A percentile compares a stretch with the other conserved stretches of the same genome.
phyloP scores from a whole-genome alignment of 1,140 invertebrate genomes.

The Drosophila chauvacae region DNA sequence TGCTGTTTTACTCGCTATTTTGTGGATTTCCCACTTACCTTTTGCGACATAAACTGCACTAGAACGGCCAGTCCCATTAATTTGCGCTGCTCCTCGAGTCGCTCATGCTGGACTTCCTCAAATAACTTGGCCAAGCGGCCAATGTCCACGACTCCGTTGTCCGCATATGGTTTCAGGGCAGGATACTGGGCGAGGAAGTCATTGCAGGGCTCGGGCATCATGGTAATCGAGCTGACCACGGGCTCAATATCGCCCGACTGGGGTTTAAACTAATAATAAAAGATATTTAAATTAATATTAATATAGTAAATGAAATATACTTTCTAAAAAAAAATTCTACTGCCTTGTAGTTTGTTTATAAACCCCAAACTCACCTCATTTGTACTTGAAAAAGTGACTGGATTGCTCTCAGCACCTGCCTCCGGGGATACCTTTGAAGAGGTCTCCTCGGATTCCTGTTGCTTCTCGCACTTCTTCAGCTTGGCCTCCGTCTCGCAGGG shows the following conservation, averaged over 20 bases:
- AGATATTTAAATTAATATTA: background rate
- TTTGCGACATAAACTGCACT: slow-evolving; percentile 63
- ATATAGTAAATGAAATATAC: too few relatives aligned
- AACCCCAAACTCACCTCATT: slow-evolving; percentile 33
- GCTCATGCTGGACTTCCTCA: slow-evolving; percentile 30
- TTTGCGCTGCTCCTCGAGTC: slow-evolving; percentile 45
- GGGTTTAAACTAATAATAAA: background rate
- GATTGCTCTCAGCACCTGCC: background rate
- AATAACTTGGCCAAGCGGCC: slow-evolving; percentile 48
- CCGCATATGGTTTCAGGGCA: slow-evolving; percentile 48
- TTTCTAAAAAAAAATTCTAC: background rate
- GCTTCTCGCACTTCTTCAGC: slow-evolving; percentile 50
- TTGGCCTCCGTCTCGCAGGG: slow-evolving; percentile 63
- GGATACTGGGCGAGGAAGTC: slow-evolving; percentile 44
- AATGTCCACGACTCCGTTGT: slow-evolving; percentile 47
- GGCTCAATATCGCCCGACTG: background rate
- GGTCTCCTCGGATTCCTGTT: slow-evolving; percentile 7
- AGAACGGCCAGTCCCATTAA: slow-evolving; percentile 60
- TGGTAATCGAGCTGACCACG: slow-evolving; percentile 15
- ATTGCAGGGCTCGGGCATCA: slow-evolving; percentile 21
- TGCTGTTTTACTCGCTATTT: slow-evolving; percentile 1
- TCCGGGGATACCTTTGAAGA: background rate
- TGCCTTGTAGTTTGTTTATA: too few relatives aligned
- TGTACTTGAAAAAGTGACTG: slow-evolving; percentile 18
- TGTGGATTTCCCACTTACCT: slow-evolving; percentile 46